A percentile compares a stretch with the other conserved stretches of the same genome.
Conservation (phyloP, 2,113 vertebrate genomes). For the Nematolebias whitei region DNA sequence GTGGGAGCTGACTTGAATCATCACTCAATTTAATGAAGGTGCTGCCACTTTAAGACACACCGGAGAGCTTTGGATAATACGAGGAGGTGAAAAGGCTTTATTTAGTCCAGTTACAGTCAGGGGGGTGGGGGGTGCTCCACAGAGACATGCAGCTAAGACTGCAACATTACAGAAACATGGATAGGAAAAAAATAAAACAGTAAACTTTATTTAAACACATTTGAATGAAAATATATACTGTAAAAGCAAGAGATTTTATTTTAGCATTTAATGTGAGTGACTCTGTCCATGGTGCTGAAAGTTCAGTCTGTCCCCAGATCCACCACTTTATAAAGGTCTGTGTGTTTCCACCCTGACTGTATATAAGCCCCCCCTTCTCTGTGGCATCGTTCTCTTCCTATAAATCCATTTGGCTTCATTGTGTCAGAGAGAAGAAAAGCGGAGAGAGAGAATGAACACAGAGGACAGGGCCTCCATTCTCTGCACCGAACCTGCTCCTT, state of each 20-base stretch:
- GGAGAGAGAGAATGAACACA: slow-evolving; percentile 33
- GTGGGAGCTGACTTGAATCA: slow-evolving; percentile 53
- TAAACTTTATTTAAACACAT: slow-evolving; percentile 11
- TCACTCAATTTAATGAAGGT: slow-evolving; percentile 76
- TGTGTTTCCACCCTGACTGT: slow-evolving; percentile 18
- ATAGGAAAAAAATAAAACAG: slow-evolving; percentile 8
- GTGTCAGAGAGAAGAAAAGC: slow-evolving; percentile 23
- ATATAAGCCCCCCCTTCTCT: slow-evolving; percentile 57
- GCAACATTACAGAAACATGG: slow-evolving; percentile 2
- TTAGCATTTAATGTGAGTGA: background rate
- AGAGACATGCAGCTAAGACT: slow-evolving; percentile 18
- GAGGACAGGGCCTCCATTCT: slow-evolving; percentile 57
- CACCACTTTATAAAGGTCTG: slow-evolving; percentile 20
- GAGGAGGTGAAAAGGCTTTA: slow-evolving; percentile 57
- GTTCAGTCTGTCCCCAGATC: slow-evolving; percentile 45
- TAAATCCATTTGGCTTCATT: slow-evolving; percentile 64
- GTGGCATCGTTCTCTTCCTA: slow-evolving; percentile 43
- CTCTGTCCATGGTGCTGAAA: slow-evolving; percentile 72
- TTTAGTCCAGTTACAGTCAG: slow-evolving; percentile 54
- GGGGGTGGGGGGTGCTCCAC: background rate
- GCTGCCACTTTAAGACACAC: slow-evolving; percentile 55
- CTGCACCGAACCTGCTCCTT: slow-evolving; percentile 13
- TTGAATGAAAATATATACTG: background rate
- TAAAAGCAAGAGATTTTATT: slow-evolving; percentile 16
- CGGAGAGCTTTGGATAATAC: slow-evolving; percentile 58